Base-by-base conservation (phyloP, 2,888 invertebrate species). In the Notocelia uddmanniana region DNA sequence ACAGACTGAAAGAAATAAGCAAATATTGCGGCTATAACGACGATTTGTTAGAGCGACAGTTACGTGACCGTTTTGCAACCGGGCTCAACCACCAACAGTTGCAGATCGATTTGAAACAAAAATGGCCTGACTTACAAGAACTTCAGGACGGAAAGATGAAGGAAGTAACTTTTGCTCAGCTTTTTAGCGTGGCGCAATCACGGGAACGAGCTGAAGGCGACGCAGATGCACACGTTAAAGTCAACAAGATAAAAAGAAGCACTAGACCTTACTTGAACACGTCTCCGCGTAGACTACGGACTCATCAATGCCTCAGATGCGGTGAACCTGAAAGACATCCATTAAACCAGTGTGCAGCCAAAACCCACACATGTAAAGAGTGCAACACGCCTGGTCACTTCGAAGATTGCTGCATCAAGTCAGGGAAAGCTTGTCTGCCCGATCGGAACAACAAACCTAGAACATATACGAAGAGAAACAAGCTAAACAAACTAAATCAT, bases 341-440 rank as follows among this genome's bases (percentile, higher is more conserved):
- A 6, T 3, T 58, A 8, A 3, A 3, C 3, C 11, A 34, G 3
- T 58, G 58, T 11, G n/a, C 57, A 34, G 57, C 57, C 19, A 34
- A 19, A 15, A 34, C n/a, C 10, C 41, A 60, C 19, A 62, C 48
- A 23, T 62, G 48, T 26, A 31, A 50, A 62, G 62, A 48, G 18
- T 62, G 62, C 62, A 26, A 45, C 13, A 50, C 26, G 11, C 13
- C 23, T 6, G 66, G 41, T 10, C 66, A 66, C 2, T 66, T 54
- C 10, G 55, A 66, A 18, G 37, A 21, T 31, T 34, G 63, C 50
- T 52, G 63, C 3, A 50, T 63, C 26, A 52, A 50, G 18, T 2
- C 63, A 2, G 66, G 66, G 5, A n/a, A 31, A 55, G 66, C 66
- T 6, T 66, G 23, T n/a, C n/a, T 66, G 0, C 21, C 21, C n/a